These are phyloP conservation scores for Heteromurus nitidus DNA, from an alignment of 2,888 invertebrate species.

Conservation along the genomic window DNA sequence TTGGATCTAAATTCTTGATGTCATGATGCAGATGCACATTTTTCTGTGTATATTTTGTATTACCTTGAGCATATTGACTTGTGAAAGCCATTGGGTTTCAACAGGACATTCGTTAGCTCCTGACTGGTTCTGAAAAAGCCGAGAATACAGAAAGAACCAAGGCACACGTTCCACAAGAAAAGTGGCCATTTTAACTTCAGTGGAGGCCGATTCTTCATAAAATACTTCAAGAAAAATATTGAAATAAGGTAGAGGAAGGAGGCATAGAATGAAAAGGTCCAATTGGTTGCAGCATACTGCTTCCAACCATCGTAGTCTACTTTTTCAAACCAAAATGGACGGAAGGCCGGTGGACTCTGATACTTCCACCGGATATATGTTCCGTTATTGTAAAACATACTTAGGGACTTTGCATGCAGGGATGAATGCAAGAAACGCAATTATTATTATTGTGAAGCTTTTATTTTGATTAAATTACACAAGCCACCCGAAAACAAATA, in stretches of 20 bases:
- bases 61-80: conserved; percentile 97
- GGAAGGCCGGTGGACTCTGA: conserved; percentile 48
- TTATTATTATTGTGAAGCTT: background rate
- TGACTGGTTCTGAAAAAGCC: conserved; percentile 94
- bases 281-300: conserved; percentile 81
- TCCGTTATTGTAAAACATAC: background rate
- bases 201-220: conserved; percentile 93
- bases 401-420: background rate
- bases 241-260: conserved; percentile 92
- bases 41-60: too few species aligned
- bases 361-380: conserved; percentile 44
- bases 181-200: conserved; percentile 91
- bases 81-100: conserved; percentile 84
- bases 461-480: too few species aligned
- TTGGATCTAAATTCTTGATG: too few species aligned
- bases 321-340: conserved; percentile 60
- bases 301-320: conserved; percentile 56
- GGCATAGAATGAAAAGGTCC: conserved; percentile 94
- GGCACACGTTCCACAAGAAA: conserved; percentile 91
- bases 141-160: conserved; percentile 96
- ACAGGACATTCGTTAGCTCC: conserved; percentile 90
- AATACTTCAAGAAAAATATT: conserved; percentile 93
- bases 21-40: too few species aligned
- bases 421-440: background rate
- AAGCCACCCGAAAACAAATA: too few species aligned